A percentile compares a stretch with the other conserved stretches of the same genome.
Conservation (phyloP, 2,888 invertebrate genomes). For the Ectemnius cavifrons region DNA sequence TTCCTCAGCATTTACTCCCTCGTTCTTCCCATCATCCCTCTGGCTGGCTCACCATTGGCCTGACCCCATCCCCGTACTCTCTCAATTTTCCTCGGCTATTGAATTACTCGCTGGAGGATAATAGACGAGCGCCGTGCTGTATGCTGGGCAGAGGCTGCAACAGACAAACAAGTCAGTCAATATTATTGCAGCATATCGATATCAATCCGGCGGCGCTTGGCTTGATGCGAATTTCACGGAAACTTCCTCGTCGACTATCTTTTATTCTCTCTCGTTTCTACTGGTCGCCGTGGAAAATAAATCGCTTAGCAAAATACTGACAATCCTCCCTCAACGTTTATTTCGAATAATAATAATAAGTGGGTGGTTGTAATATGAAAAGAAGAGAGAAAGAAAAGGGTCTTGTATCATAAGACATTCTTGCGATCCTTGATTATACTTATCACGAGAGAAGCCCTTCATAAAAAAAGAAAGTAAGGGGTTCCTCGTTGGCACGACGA, state of each 20-base stretch:
- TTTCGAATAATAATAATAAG: no score
- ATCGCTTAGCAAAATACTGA: no score
- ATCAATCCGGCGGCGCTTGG: neutral
- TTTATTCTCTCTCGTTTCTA: no score
- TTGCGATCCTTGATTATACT: no score
- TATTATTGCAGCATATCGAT: constrained; percentile 20
- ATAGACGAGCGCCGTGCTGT: constrained; percentile 22
- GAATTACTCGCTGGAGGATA: constrained; percentile 34
- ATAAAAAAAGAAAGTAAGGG: no score
- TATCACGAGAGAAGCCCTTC: no score
- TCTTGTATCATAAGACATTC: no score
- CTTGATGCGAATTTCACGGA: neutral
- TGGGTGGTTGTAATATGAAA: no score
- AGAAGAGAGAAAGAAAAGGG: no score
- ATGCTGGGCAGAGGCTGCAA: constrained; percentile 16
- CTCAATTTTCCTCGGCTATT: constrained; percentile 33
- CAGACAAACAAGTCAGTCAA: constrained; percentile 39
- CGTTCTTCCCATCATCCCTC: neutral
- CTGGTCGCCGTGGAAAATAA: no score
- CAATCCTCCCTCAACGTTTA: no score
- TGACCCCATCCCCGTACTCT: constrained; percentile 10
- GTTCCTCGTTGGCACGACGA: neutral
- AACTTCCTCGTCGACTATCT: neutral
- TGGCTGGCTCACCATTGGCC: no score
- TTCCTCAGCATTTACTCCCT: constrained; percentile 8